These are phyloP conservation scores for Platypus cylindrus DNA, from an alignment of 2,888 invertebrate genomes.

Conservation along the genomic window DNA sequence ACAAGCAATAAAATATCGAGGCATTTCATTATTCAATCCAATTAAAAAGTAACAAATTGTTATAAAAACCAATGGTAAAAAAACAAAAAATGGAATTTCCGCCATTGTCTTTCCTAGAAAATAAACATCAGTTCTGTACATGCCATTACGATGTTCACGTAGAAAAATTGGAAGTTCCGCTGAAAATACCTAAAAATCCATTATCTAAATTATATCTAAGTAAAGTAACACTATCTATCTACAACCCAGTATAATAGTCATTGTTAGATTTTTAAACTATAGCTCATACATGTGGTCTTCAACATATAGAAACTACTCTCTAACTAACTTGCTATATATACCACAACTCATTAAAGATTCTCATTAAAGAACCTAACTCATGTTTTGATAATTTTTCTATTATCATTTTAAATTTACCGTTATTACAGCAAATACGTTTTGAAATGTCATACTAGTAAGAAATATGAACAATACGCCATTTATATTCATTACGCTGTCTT, in stretches of 20 bases:
- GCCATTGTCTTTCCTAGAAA: constrained; percentile 83
- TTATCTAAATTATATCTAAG: too few species aligned
- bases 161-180: constrained; percentile 81
- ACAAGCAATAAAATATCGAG: constrained; percentile 60
- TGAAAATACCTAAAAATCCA: constrained; percentile 72
- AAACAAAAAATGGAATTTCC: constrained; percentile 75
- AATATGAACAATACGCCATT: constrained; percentile 86
- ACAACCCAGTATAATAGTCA: too few species aligned
- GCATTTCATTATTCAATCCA: constrained; percentile 59
- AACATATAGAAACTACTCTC: too few species aligned
- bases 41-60: constrained; percentile 80
- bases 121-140: constrained; percentile 85
- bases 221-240: too few species aligned
- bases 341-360: too few species aligned
- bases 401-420: constrained; percentile 62
- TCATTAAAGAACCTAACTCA: too few species aligned
- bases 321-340: too few species aligned
- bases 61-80: constrained; percentile 72
- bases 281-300: too few species aligned
- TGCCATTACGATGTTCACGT: constrained; percentile 76
- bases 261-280: too few species aligned
- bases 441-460: constrained; percentile 86
- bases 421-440: constrained; percentile 88
- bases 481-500: constrained; percentile 87
- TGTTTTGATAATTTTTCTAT: too few species aligned